A percentile compares a stretch with the other conserved stretches of the same genome.
Evolutionary conservation across 2,888 invertebrate species (phyloP).

Genomic region (Ornithoptera priamus): DNA sequence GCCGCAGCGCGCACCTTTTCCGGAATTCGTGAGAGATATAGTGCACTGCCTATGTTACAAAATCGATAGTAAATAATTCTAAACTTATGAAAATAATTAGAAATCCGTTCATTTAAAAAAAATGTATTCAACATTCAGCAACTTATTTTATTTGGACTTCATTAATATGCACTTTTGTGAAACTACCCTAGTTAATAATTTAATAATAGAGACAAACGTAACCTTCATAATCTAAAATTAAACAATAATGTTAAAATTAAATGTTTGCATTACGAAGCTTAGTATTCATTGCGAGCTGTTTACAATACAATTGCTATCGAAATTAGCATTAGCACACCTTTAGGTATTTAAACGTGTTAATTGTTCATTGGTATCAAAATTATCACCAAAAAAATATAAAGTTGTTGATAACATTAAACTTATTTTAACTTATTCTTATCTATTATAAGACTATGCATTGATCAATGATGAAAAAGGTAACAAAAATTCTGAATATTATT

Average conservation of each 20-base stretch:
- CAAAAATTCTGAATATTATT: constrained; percentile 15
- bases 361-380: background rate
- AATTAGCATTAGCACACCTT: background rate
- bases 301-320: background rate
- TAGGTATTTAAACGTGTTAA: background rate
- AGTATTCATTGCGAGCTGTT: background rate
- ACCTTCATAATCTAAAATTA: no score
- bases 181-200: no score
- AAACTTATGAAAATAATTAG: no score
- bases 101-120: no score
- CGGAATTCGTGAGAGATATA: constrained; percentile 85
- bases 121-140: no score
- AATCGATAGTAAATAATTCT: no score
- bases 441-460: background rate
- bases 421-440: background rate
- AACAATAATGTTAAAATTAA: no score
- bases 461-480: background rate
- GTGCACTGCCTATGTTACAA: constrained; percentile 57
- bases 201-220: no score
- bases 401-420: background rate
- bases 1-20: constrained; percentile 81
- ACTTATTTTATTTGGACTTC: no score
- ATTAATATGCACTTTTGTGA: no score
- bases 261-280: background rate
- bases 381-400: background rate